Evolutionary conservation across 1,140 invertebrate species (phyloP), one percentile per base, ranked within the genome.

Genomic region (Scaptomyza graminum): DNA sequence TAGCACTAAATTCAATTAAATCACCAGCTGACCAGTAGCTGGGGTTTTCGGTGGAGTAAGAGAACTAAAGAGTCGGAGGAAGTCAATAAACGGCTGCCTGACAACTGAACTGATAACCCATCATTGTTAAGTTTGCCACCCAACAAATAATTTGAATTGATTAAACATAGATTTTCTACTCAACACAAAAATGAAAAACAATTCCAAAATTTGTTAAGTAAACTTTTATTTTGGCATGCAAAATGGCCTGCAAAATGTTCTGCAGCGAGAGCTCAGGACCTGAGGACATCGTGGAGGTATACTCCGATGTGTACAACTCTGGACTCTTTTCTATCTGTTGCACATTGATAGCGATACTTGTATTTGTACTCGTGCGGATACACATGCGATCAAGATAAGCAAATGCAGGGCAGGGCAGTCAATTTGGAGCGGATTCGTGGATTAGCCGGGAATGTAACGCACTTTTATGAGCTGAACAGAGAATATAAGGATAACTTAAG

Each of bases 1-100:
- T 88, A 89, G 84, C 79, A 83, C 79, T 79, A 89, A 89, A 88
- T 88, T 88, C 73, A 88, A 88, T 88, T 88, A 88, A 59, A 56
- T 67, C 25, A 39, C 67, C 62, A 62, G 73, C 37, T 11, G 18
- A 37, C 61, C 57, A 62, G 52, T 61, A 51, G 34, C 3, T 2
- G 25, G 43, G 47, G 22, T 44, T 18, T 11, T 28, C 18, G 18
- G 1, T 25, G 37, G 16, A 31, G 2, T 31, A 31, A 31, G 1
- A 7, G 28, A 7, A 5, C 5, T 7, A 31, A 31, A 31, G 28
- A 28, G 31, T 18, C 51, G 47, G 4, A 56, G 11, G 15, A 16
- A 16, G 52, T 25, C 47, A 18, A 16, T 47, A 28, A 47, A 34
- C n/a, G 37, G 34, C 47, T 37, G 52, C 11, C 28, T 39, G 39